Evolutionary conservation across 2,113 vertebrate species (phyloP), one percentile per base, ranked within the genome.

Genomic region (Arenaria interpres): DNA sequence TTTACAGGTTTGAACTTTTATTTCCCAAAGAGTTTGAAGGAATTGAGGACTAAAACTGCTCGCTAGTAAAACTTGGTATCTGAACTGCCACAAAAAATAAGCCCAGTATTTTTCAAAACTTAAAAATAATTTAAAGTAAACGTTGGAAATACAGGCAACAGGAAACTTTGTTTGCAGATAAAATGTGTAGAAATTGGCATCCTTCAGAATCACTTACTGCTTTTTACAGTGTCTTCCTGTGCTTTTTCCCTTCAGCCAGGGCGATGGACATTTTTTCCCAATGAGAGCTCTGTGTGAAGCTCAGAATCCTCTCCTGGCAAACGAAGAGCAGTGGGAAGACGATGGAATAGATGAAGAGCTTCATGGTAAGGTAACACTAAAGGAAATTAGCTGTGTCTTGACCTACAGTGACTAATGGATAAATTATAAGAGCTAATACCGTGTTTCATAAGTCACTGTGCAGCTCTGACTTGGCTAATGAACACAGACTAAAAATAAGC

Each of bases 221-320:
- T 77, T 23, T 67, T 48, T 73, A 28, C 32, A 82, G 46, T 15
- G 53, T 62, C 53, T 92, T n/a, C 85, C 50, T 79, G 17, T 94
- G 62, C 41, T 94, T 87, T 91, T 64, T 45, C 72, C 88, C 7
- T 48, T 48, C 96, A 99, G 99, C 97, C 98, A 98, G 93, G 99
- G 99, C 2, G 99, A 99, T 74, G 99, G 99, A 56, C 99, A 99
- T 60, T 99, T 98, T 39, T 99, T 99, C 97, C 99, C 99, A 19
- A 97, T 99, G 97, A 99, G 98, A 96, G 97, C 97, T 67, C 93
- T 97, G 46, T 99, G 94, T 84, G 99, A 99, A 90, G 99, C 98
- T 50, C 98, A 94, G 75, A 99, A 99, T 82, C 99, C 99, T 21
- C 97, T 99, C 76, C 97, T 99, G 88, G 98, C 98, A 79, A 98